These are phyloP conservation scores for Campaea margaritaria DNA, from an alignment of 2,888 invertebrate species.

Conservation along the genomic window DNA sequence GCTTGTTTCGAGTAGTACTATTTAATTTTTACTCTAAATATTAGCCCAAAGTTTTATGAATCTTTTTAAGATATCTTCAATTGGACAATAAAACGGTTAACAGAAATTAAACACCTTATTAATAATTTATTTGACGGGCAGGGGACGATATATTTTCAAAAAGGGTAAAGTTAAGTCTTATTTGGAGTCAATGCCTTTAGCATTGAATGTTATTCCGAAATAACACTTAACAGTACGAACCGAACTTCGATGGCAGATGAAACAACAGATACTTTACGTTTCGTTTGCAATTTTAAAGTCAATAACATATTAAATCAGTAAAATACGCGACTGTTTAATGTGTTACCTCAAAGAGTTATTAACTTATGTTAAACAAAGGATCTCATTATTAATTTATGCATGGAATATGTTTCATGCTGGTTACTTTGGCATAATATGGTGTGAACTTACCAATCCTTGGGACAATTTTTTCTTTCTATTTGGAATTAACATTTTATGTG, in stretches of 20 bases:
- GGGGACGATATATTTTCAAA: constrained; percentile 7
- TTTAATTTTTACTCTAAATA: no score
- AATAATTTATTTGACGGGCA: neutral
- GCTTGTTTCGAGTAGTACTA: neutral
- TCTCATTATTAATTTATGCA: no score
- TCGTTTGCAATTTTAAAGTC: constrained; percentile 20
- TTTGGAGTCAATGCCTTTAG: constrained; percentile 28
- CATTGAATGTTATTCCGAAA: constrained; percentile 20
- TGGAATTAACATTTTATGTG: no score
- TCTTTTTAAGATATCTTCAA: neutral
- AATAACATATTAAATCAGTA: constrained; percentile 3
- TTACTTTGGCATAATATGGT: no score
- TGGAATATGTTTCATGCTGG: no score
- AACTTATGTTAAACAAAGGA: constrained; percentile 1
- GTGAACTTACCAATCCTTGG: no score
- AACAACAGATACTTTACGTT: constrained; percentile 26
- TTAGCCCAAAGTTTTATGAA: neutral
- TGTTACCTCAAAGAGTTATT: neutral
- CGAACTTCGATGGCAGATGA: constrained; percentile 22
- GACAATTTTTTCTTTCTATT: no score
- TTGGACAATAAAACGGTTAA: constrained; percentile 1
- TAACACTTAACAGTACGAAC: constrained; percentile 3
- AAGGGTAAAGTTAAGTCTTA: constrained; percentile 17
- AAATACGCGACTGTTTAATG: constrained; percentile 5
- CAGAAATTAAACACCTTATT: constrained; percentile 5